These are phyloP conservation scores for Branchinecta lindahli DNA, from an alignment of 1,140 invertebrate species.

Conservation along the genomic window DNA sequence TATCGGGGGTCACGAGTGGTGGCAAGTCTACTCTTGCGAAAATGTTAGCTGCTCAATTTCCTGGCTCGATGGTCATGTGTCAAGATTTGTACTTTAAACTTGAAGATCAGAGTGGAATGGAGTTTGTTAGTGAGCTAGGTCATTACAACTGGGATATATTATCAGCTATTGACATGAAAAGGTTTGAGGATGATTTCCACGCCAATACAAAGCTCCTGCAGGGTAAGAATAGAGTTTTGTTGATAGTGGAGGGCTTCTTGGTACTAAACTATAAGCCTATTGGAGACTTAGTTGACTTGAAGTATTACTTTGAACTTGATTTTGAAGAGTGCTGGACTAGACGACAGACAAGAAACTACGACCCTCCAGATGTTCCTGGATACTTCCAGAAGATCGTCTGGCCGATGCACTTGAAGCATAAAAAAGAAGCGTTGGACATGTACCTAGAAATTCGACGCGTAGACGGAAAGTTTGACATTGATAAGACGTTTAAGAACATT, in stretches of 20 bases:
- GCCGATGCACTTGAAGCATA: constrained; percentile 1
- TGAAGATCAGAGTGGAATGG: background rate
- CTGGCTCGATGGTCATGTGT: background rate
- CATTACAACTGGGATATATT: background rate
- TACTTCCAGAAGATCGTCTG: background rate
- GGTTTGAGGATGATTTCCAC: background rate
- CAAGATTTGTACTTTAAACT: background rate
- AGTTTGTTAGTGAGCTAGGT: background rate
- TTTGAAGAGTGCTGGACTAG: background rate
- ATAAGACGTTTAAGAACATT: no score
- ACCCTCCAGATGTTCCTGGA: background rate
- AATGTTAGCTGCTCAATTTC: background rate
- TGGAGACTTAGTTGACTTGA: background rate
- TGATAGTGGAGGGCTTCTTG: background rate
- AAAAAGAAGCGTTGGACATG: background rate
- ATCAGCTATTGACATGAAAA: constrained; percentile 6
- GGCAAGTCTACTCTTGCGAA: background rate
- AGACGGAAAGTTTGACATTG: no score
- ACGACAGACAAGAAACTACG: background rate
- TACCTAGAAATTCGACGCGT: background rate
- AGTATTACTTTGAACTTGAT: background rate
- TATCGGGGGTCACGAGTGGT: background rate
- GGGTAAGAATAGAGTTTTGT: background rate
- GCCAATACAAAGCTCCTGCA: background rate
- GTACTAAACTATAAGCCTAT: background rate